Percentiles rank a stretch among this genome's conserved stretches.
Evolutionary conservation across 2,113 vertebrate species (phyloP).

Genomic region (Ursus arctos): DNA sequence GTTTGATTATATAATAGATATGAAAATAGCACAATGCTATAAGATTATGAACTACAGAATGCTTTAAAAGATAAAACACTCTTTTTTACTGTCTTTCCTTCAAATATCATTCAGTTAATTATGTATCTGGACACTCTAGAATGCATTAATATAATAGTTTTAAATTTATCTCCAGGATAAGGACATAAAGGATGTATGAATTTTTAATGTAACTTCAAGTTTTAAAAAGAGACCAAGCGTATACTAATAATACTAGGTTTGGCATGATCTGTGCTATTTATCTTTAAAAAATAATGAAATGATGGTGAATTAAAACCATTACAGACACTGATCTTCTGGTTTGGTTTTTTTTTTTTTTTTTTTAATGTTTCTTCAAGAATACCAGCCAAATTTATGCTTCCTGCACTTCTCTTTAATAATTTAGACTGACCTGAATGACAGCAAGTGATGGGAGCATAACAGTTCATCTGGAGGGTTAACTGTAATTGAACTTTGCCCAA

Average conservation of each 20-base stretch:
- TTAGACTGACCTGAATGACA: constrained; percentile 25
- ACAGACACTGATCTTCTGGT: background rate
- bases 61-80: background rate
- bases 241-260: background rate
- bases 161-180: background rate
- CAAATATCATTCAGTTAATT: background rate
- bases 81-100: background rate
- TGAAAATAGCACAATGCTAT: background rate
- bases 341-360: background rate
- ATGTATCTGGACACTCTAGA: background rate
- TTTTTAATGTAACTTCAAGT: background rate
- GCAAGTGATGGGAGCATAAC: background rate
- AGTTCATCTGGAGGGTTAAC: constrained; percentile 55
- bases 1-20: background rate
- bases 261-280: background rate
- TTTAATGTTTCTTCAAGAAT: background rate
- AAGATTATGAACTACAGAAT: background rate
- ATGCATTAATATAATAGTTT: background rate
- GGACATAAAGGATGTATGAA: background rate
- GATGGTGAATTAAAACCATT: background rate
- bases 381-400: background rate
- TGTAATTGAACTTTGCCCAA: constrained; percentile 61
- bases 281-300: background rate
- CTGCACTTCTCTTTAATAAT: constrained; percentile 33
- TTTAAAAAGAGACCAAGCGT: background rate